Base-by-base conservation (phyloP, 1,140 invertebrate species). In the Drosophila pseudoobscura region DNA sequence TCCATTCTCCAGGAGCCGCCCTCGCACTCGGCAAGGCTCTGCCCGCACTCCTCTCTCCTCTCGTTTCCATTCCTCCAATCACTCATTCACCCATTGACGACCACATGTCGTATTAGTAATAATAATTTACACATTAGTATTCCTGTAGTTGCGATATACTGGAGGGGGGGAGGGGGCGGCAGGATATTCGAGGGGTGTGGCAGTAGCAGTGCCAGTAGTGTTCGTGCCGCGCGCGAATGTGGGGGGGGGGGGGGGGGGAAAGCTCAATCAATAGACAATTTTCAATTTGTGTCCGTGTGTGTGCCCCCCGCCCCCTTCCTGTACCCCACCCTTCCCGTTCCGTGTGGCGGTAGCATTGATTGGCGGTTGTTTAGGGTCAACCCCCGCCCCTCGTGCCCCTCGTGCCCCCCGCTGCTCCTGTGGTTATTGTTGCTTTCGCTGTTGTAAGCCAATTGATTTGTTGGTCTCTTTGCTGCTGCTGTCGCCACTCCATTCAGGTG, bases 211-310 rank as follows among this genome's bases (percentile, higher is more conserved):
- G 31, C 9, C 35, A 39, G 11, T 39, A 13, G 35, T 39, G 11
- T 39, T 39, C 11, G 35, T 13, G 11, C 11, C 8, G 0, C 9
- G 9, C 8, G 31, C 58, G 57, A 11, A 1, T 17, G 17, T 17
- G 17, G 0, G 17, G 0, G 17, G 0, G n/a, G 15, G 15, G 15
- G 15, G 15, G 15, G 15, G 56, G 46, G 24, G 39, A 46, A 49
- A 52, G 47, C 56, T 60, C 78, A 88, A 78, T 88, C 83, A 83
- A 82, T 88, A 88, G 79, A 83, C 65, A 76, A 83, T 79, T 83
- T 83, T 53, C 53, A 78, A 68, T 78, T 77, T 66, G 46, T 75
- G 49, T 47, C 47, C 53, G 47, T 53, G 35, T 60, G 52, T 50
- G 17, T 17, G 17, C 17, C 17, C 17, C 17, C 17, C 53, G 3